Evolutionary conservation across 2,888 invertebrate genomes (phyloP).

Genomic region (Pseudeuparius sepicola): DNA sequence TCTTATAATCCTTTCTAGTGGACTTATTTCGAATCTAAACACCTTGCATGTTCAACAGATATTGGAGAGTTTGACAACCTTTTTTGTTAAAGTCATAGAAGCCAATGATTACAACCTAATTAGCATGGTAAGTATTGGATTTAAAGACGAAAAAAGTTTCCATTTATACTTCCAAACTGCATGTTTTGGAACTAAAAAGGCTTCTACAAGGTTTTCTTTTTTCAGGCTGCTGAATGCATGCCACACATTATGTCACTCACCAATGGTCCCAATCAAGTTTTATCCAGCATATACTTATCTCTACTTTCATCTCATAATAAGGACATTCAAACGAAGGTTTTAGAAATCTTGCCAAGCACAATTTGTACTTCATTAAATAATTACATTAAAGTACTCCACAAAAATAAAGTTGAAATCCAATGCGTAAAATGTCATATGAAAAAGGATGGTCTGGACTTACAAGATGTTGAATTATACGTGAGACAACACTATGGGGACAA

Average conservation of each 20-base stretch:
- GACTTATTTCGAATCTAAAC: constrained; percentile 23
- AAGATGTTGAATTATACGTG: constrained; percentile 10
- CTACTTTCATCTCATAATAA: not conserved
- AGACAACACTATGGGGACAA: constrained; percentile 13
- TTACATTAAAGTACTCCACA: constrained; percentile 23
- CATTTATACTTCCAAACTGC: too few relatives aligned
- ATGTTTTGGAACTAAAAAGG: too few relatives aligned
- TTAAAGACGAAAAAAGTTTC: too few relatives aligned
- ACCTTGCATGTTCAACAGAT: constrained; percentile 22
- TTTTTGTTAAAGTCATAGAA: too few relatives aligned
- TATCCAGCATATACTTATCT: not conserved
- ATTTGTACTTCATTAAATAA: constrained; percentile 28
- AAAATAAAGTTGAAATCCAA: constrained; percentile 18
- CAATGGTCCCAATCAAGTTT: not conserved
- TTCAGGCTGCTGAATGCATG: too few relatives aligned
- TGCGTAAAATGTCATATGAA: constrained; percentile 30
- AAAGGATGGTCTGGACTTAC: constrained; percentile 7
- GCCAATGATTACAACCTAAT: too few relatives aligned
- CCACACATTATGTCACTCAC: too few relatives aligned
- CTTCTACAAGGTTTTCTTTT: too few relatives aligned
- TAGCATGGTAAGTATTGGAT: too few relatives aligned
- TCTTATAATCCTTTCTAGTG: constrained; percentile 26
- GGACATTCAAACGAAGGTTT: constrained; percentile 1
- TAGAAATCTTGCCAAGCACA: constrained; percentile 23
- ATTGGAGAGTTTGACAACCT: too few relatives aligned